phyloP scores from a whole-genome alignment of 1,140 invertebrate species.

The Bemisia tabaci region DNA sequence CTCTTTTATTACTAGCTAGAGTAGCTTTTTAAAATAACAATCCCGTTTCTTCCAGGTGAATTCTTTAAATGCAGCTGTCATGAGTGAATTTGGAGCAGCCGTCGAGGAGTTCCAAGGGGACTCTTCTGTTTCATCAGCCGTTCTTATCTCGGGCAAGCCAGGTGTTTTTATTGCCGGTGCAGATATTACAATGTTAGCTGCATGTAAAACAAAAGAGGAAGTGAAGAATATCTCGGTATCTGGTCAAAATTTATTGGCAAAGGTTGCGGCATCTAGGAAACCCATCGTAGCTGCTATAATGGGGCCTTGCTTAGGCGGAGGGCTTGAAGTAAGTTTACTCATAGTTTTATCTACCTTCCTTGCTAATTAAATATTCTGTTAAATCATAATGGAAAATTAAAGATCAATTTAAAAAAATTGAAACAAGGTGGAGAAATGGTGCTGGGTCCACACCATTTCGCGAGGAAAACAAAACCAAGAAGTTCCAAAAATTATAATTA shows the following conservation, averaged over 20 bases:
- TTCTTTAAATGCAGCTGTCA: conserved; percentile 62
- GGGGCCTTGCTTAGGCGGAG: conserved; percentile 91
- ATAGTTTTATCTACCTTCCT: conserved; percentile 5
- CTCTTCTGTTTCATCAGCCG: conserved; percentile 61
- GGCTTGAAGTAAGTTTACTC: conserved; percentile 61
- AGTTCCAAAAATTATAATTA: too few relatives aligned
- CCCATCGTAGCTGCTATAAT: conserved; percentile 94
- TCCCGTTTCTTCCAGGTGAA: conserved; percentile 54
- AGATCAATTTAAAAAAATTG: not conserved
- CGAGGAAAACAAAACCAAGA: too few relatives aligned
- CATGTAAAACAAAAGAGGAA: conserved; percentile 66
- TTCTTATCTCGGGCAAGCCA: conserved; percentile 90
- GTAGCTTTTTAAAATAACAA: conserved; percentile 6
- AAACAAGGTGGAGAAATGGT: not conserved
- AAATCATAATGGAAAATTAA: too few relatives aligned
- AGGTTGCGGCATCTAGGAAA: conserved; percentile 72
- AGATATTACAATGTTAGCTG: conserved; percentile 76
- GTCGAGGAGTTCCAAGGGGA: conserved; percentile 62
- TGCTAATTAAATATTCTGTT: too few relatives aligned
- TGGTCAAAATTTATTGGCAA: conserved; percentile 57
- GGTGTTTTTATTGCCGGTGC: conserved; percentile 96
- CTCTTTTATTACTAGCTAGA: too few relatives aligned
- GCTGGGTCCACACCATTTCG: too few relatives aligned
- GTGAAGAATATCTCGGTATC: conserved; percentile 51
- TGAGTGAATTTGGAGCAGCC: conserved; percentile 56